Base-by-base conservation (phyloP, 2,113 vertebrate species). In the Microtus pennsylvanicus region DNA sequence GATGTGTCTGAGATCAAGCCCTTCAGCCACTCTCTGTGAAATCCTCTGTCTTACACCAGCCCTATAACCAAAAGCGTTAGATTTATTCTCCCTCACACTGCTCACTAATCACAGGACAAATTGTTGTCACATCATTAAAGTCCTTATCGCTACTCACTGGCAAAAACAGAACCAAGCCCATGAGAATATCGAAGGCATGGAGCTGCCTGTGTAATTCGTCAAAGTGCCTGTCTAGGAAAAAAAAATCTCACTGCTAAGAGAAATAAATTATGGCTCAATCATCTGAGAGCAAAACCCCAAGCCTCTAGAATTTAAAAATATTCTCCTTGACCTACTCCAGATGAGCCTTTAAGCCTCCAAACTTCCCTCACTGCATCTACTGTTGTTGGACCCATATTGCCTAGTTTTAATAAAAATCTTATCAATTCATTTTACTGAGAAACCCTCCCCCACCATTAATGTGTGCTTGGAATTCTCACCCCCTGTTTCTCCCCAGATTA, bases 71-170 rank as follows among this genome's bases (percentile, higher is more conserved):
- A 88, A 93, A 85, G 26, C 85, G 22, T 67, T 74, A 12, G 35
- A 21, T 76, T 70, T 38, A 58, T 77, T 88, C 50, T 90, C n/a
- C 65, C 26, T 78, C 87, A 58, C 67, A 42, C 12, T 58, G 33
- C 52, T 78, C 52, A 58, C 72, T 88, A 91, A 58, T 90, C 61
- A 42, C 42, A 58, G 82, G 26, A 80, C 33, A 83, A 78, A 77
- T 74, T 77, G 69, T 26, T 94, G 52, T 75, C 55, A 67, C 50
- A 61, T 93, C 87, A 28, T 82, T 87, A 65, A 82, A 50, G 47
- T 74, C 45, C 74, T 95, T 38, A 86, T 95, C 70, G 42, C 72
- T 33, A 24, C 86, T 88, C 89, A 63, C 81, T 86, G 58, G 72
- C 50, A 47, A 55, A 86, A 86, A 17, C 72, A 81, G 50, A 86